Conservation (phyloP, 2,797 vertebrate species). For the Tragelaphus eurycerus region DNA sequence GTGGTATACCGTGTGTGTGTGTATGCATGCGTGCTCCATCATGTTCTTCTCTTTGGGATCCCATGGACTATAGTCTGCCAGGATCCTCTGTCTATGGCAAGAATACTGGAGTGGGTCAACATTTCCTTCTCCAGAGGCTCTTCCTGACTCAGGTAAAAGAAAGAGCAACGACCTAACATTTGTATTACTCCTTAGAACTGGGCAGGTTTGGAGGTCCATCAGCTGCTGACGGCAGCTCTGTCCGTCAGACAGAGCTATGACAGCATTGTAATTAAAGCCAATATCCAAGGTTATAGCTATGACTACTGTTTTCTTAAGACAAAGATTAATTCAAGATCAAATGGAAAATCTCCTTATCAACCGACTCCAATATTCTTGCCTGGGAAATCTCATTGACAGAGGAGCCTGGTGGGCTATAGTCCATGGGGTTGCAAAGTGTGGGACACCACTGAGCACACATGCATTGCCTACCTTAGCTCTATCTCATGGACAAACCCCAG, state of each 20-base stretch:
- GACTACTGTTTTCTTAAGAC: not conserved
- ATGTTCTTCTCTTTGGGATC: not conserved
- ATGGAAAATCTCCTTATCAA: not conserved
- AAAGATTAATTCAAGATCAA: not conserved
- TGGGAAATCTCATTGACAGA: not conserved
- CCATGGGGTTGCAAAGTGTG: not conserved
- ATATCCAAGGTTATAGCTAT: not conserved
- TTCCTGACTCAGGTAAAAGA: not conserved
- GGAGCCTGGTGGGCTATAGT: not conserved
- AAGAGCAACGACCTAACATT: not conserved
- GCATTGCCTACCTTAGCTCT: not conserved
- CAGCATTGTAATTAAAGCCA: not conserved
- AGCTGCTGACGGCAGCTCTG: no score
- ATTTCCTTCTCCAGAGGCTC: not conserved
- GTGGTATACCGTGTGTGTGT: not conserved
- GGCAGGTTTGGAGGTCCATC: not conserved
- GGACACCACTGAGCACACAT: not conserved
- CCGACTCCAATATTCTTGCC: not conserved
- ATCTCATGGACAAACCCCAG: not conserved
- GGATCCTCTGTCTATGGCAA: not conserved
- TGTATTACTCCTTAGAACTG: not conserved
- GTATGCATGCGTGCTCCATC: fast-evolving
- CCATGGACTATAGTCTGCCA: not conserved
- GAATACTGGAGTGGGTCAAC: not conserved
- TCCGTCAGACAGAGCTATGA: no score